Evolutionary conservation across 2,888 invertebrate genomes (phyloP).

Genomic region (Parnassius mnemosyne): DNA sequence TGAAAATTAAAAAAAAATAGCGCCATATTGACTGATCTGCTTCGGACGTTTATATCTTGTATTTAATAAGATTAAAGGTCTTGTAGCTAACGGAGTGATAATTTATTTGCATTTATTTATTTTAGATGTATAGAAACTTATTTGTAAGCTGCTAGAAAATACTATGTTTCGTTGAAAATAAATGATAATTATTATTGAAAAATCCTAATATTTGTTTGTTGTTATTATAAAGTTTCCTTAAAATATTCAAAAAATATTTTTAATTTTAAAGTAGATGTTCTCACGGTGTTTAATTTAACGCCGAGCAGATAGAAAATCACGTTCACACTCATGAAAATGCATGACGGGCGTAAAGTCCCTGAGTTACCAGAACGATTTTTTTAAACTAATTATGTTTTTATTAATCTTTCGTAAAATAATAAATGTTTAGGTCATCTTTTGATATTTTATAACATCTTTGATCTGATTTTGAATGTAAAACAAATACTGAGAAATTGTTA

Average conservation of each 20-base stretch:
- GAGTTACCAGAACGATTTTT: too few species aligned
- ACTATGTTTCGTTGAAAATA: slow-evolving; percentile 77
- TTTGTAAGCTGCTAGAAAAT: slow-evolving; percentile 46
- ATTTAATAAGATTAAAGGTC: slow-evolving; percentile 8
- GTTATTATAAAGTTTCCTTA: slow-evolving; percentile 18
- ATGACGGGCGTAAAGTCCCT: too few species aligned
- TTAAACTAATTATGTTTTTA: too few species aligned
- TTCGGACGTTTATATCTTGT: slow-evolving; percentile 4
- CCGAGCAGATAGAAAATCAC: too few species aligned
- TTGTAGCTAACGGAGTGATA: slow-evolving; percentile 42
- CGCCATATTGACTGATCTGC: slow-evolving; percentile 14
- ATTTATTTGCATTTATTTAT: slow-evolving; percentile 65
- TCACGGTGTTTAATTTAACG: too few species aligned
- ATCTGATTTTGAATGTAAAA: too few species aligned
- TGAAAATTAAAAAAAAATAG: neutral
- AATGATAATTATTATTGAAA: slow-evolving; percentile 76
- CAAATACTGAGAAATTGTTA: too few species aligned
- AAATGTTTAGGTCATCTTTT: too few species aligned
- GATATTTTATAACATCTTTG: too few species aligned
- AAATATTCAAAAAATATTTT: neutral
- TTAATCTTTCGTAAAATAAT: too few species aligned
- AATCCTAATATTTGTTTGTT: slow-evolving; percentile 50
- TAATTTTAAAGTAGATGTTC: too few species aligned
- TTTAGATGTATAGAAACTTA: slow-evolving; percentile 35
- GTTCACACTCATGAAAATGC: too few species aligned